Evolutionary conservation across 2,888 invertebrate genomes (phyloP).

Genomic region (Dynastes hyllus): DNA sequence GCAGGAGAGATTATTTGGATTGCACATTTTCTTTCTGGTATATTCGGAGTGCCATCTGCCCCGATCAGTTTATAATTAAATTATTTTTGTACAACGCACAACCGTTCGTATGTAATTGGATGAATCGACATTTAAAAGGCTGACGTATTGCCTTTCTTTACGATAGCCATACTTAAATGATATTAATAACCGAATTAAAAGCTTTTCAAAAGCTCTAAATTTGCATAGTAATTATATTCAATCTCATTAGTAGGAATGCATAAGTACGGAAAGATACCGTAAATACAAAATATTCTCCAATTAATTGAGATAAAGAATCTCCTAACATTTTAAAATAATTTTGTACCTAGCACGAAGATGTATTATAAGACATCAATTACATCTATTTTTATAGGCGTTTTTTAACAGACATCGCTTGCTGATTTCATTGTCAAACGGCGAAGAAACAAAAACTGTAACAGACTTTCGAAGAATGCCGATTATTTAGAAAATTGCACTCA

Average conservation of each 20-base stretch:
- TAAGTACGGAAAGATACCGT: background rate
- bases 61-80: slow-evolving; percentile 26
- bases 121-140: slow-evolving; percentile 19
- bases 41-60: slow-evolving; percentile 40
- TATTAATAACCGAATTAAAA: slow-evolving; percentile 32
- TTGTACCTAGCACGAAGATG: background rate
- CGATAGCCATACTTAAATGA: slow-evolving; percentile 10
- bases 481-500: slow-evolving; percentile 41
- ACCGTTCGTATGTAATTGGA: slow-evolving; percentile 22
- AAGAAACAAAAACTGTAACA: background rate
- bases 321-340: background rate
- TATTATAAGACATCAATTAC: background rate
- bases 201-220: slow-evolving; percentile 2
- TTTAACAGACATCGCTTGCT: background rate
- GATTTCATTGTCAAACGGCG: background rate
- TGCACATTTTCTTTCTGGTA: slow-evolving; percentile 27
- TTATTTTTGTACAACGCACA: slow-evolving; percentile 36
- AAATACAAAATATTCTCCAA: background rate
- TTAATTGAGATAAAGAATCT: background rate
- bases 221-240: background rate
- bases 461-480: slow-evolving; percentile 26
- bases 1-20: background rate
- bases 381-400: background rate
- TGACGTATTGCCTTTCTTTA: slow-evolving; percentile 36
- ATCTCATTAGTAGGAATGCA: background rate